Evolutionary conservation across 1,140 invertebrate genomes (phyloP).

Genomic region (Atta colombica): DNA sequence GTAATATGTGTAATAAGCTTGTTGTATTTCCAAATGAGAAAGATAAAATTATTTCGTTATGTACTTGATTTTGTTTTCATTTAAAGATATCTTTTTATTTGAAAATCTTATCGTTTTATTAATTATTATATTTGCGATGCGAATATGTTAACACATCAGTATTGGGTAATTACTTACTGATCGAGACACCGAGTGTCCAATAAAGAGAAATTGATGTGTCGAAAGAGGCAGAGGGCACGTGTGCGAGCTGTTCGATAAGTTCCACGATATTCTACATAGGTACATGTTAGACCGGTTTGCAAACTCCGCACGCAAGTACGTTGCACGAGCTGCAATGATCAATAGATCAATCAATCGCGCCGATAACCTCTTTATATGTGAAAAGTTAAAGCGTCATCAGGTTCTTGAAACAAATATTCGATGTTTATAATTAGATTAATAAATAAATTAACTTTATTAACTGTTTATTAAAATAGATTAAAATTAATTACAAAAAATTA

Average conservation of each 20-base stretch:
- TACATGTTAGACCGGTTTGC: slow-evolving; percentile 52
- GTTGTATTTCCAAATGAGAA: background rate
- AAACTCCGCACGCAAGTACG: slow-evolving; percentile 10
- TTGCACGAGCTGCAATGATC: slow-evolving; percentile 34
- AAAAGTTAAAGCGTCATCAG: background rate
- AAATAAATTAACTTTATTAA: background rate
- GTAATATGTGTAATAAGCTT: background rate
- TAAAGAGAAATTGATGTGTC: slow-evolving; percentile 25
- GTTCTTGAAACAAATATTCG: background rate
- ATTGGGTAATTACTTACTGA: slow-evolving; percentile 35
- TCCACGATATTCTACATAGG: slow-evolving; percentile 6
- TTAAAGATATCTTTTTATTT: background rate
- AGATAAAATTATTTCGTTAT: background rate
- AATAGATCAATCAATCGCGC: slow-evolving; percentile 55
- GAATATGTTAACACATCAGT: slow-evolving; percentile 12
- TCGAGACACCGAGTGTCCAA: slow-evolving; percentile 11
- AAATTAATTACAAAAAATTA: slow-evolving; percentile 18
- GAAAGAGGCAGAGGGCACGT: slow-evolving; percentile 58
- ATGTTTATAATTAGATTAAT: slow-evolving; percentile 13
- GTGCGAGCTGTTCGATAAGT: slow-evolving; percentile 18
- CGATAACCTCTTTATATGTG: slow-evolving; percentile 2
- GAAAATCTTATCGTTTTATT: background rate
- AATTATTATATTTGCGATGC: background rate
- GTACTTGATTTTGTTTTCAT: background rate
- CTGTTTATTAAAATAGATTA: slow-evolving; percentile 15